phyloP scores from a whole-genome alignment of 2,888 invertebrate species.

The Caenorhabditis macrosperma region DNA sequence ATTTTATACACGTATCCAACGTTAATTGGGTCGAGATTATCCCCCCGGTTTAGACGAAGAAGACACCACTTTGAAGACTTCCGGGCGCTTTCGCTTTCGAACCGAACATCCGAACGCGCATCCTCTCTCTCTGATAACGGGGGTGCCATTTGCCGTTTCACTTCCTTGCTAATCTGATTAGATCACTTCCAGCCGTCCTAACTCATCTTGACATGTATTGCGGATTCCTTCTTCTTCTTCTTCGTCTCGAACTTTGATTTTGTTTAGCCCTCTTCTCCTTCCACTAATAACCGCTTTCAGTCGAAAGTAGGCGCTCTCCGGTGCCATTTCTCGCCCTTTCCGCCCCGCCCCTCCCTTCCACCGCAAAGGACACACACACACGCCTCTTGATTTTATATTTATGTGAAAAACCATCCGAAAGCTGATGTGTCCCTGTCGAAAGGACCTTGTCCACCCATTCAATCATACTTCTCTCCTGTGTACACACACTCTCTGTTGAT shows the following conservation, averaged over 20 bases:
- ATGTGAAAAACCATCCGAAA: neutral
- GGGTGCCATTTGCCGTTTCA: conserved; percentile 18
- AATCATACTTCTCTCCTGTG: conserved; percentile 1
- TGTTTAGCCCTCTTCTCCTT: neutral
- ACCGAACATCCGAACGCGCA: conserved; percentile 5
- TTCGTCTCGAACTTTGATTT: too few species aligned
- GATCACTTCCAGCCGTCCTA: conserved; percentile 25
- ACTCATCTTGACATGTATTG: conserved; percentile 22
- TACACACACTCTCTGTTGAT: conserved; percentile 16
- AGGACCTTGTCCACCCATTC: neutral
- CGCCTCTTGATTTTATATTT: neutral
- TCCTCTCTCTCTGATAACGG: conserved; percentile 33
- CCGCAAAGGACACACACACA: neutral
- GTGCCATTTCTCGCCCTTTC: too few species aligned
- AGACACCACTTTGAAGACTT: conserved; percentile 18
- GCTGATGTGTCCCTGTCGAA: neutral
- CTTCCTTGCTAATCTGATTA: conserved; percentile 24
- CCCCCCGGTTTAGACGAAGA: conserved; percentile 19
- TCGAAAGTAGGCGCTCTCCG: too few species aligned
- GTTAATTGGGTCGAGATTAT: conserved; percentile 56
- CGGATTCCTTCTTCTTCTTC: too few species aligned
- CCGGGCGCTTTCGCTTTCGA: conserved; percentile 17
- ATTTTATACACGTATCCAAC: conserved; percentile 15
- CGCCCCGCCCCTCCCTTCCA: neutral
- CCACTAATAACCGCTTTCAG: too few species aligned